Evolutionary conservation across 2,888 invertebrate genomes (phyloP).

Genomic region (Calephelis perditalis): DNA sequence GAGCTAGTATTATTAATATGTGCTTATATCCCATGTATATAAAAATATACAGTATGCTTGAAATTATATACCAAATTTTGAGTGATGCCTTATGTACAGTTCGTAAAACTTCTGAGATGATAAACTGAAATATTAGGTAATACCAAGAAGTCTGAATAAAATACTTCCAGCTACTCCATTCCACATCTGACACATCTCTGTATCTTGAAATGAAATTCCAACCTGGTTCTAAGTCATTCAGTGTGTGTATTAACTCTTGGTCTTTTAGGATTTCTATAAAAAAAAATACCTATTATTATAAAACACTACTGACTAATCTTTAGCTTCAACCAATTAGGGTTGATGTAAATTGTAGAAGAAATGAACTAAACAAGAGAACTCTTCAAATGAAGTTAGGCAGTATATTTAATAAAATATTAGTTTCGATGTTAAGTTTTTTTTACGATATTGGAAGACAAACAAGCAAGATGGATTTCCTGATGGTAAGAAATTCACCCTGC

Average conservation of each 20-base stretch:
- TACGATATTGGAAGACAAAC: too few species aligned
- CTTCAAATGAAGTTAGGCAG: too few species aligned
- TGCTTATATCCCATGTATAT: conserved; percentile 68
- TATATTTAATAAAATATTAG: too few species aligned
- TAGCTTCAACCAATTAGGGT: too few species aligned
- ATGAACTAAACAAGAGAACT: too few species aligned
- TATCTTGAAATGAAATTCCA: conserved; percentile 75
- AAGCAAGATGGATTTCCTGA: too few species aligned
- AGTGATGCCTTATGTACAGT: conserved; percentile 41
- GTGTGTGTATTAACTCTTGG: conserved; percentile 34
- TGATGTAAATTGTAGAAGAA: too few species aligned
- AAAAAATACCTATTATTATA: conserved; percentile 5
- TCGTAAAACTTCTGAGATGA: conserved; percentile 71
- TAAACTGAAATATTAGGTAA: conserved; percentile 76
- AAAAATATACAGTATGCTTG: conserved; percentile 67
- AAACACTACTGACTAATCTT: too few species aligned
- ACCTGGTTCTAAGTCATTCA: conserved; percentile 75
- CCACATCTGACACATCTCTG: conserved; percentile 83
- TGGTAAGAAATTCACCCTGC: too few species aligned
- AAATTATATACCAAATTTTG: conserved; percentile 75
- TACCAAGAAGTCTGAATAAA: conserved; percentile 70
- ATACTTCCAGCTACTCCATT: conserved; percentile 83
- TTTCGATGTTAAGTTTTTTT: too few species aligned
- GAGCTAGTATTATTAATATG: conserved; percentile 65
- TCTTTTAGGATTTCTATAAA: conserved; percentile 53